Evolutionary conservation across 2,113 vertebrate genomes (phyloP).

Genomic region (Callaeas wilsoni): DNA sequence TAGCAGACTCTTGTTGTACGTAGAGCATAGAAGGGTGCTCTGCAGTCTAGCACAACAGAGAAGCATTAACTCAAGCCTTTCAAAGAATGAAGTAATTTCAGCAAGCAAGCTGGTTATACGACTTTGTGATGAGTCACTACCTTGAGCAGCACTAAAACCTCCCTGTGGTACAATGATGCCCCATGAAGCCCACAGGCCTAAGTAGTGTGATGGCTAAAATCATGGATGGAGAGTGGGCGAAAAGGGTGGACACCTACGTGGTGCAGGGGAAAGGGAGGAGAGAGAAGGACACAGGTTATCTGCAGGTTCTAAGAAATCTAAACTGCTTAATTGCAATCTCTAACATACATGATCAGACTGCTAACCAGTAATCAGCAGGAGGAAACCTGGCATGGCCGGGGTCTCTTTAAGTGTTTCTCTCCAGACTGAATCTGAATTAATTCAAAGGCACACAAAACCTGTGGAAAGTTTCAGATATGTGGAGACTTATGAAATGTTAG

Average conservation of each 20-base stretch:
- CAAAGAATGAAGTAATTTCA: background rate
- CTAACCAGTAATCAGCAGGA: background rate
- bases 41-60: background rate
- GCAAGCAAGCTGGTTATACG: background rate
- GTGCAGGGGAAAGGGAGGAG: background rate
- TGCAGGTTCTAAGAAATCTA: background rate
- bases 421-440: no score
- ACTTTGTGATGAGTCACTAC: background rate
- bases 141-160: background rate
- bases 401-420: no score
- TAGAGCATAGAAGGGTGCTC: background rate
- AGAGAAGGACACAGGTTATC: background rate
- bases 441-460: background rate
- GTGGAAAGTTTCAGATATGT: background rate
- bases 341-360: rapidly evolving
- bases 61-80: background rate
- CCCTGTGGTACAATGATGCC: background rate
- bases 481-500: background rate
- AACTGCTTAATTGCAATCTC: background rate
- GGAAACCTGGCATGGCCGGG: background rate
- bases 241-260: rapidly evolving
- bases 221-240: background rate
- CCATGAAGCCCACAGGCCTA: background rate
- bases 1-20: background rate
- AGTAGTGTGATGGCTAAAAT: background rate